Evolutionary conservation across 2,888 invertebrate species (phyloP), one percentile per base, ranked within the genome.

Genomic region (Cantharis rufa): DNA sequence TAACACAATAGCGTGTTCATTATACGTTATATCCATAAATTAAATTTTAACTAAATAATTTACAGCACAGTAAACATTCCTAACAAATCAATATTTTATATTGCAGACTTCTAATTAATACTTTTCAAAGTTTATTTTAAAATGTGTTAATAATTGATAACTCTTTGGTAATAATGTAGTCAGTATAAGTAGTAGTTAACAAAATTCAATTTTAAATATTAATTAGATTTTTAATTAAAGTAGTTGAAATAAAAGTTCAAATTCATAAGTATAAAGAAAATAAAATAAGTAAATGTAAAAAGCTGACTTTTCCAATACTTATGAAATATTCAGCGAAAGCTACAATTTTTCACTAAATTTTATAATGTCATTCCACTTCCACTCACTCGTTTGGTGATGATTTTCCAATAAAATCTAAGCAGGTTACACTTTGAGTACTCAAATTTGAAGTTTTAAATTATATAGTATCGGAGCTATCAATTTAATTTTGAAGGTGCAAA

Each of bases 1-100:
- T 66, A 64, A 64, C 64, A 64, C 64, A 64, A 64, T 64, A 13
- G 64, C 64, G 64, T 66, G 64, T 66, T 21, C 64, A 66, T 18
- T 66, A 66, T 24, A 21, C 24, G 24, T 48, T 24, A 66, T 66
- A 66, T 66, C 64, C 64, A 24, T 66, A 66, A 66, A 66, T 66
- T 66, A 15, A 63, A 66, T n/a, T 66, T 66, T 24, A 9, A 66
- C 64, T 66, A 21, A 66, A 66, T 66, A 66, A 66, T 66, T 66
- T 66, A 66, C 64, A 21, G 48, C 48, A 48, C 48, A 48, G 48
- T 5, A 48, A 48, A 48, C 48, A 48, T 48, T 48, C 48, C 48
- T 48, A 48, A 48, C 48, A 48, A 48, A 48, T 48, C 48, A 48
- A 48, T 48, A 48, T 48, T 48, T 48, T 48, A 48, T 48, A 48